These are phyloP conservation scores for Dryocosmus kuriphilus DNA, from an alignment of 2,888 invertebrate species.

Conservation along the genomic window DNA sequence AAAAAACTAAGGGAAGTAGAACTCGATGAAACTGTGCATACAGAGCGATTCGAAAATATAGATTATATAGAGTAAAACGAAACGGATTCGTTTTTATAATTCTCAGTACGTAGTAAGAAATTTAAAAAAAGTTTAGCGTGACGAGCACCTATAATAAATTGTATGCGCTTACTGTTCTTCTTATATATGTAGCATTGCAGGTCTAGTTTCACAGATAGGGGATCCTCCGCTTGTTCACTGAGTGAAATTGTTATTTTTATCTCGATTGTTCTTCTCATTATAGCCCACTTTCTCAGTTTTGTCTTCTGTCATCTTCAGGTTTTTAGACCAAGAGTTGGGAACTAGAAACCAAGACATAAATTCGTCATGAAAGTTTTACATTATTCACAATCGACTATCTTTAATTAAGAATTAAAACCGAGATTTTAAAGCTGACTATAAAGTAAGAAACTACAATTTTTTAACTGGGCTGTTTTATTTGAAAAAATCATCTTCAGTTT, in stretches of 20 bases:
- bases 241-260: conserved; percentile 30
- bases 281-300: conserved; percentile 30
- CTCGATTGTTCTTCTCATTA: conserved; percentile 30
- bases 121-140: conserved; percentile 5
- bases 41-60: not conserved
- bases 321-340: not conserved
- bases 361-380: not conserved
- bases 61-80: not conserved
- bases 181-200: not conserved
- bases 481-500: not conserved
- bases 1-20: not conserved
- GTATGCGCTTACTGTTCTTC: not conserved
- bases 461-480: too few relatives aligned
- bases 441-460: too few relatives aligned
- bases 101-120: conserved; percentile 12
- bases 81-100: conserved; percentile 11
- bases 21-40: conserved; percentile 6
- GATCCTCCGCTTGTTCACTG: not conserved
- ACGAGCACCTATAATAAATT: conserved; percentile 13
- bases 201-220: conserved; percentile 17
- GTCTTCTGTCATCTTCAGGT: conserved; percentile 4
- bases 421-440: not conserved
- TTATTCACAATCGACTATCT: not conserved
- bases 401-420: not conserved
- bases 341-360: not conserved